Conservation (phyloP, 1,140 invertebrate genomes). For the Aphelenchoides avenae region DNA sequence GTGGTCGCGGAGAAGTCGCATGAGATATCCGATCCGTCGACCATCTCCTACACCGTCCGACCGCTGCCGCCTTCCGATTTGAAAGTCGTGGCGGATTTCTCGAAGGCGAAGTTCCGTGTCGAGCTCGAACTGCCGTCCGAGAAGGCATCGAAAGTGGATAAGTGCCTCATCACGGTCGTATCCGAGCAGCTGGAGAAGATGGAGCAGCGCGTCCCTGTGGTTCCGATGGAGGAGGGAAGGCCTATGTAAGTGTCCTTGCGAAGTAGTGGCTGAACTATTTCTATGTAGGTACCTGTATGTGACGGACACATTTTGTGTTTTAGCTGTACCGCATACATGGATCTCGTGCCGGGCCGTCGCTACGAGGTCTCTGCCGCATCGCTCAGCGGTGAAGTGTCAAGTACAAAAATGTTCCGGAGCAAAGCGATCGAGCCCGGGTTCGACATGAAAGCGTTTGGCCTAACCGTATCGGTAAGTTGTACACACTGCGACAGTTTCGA, state of each 20-base stretch:
- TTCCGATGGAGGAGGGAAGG: constrained; percentile 4
- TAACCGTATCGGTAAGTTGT: constrained; percentile 40
- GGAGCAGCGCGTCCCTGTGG: constrained; percentile 28
- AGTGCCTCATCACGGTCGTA: constrained; percentile 24
- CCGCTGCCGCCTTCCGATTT: constrained; percentile 49
- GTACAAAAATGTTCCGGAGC: constrained; percentile 45
- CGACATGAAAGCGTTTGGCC: constrained; percentile 51
- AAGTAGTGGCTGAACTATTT: no score
- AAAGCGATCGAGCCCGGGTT: constrained; percentile 52
- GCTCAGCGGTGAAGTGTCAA: constrained; percentile 28
- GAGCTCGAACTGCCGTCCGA: constrained; percentile 23
- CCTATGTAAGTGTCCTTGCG: background rate
- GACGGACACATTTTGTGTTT: constrained; percentile 17
- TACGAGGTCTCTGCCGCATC: constrained; percentile 53
- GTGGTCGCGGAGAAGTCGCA: constrained; percentile 49
- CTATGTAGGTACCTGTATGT: no score
- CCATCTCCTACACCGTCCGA: constrained; percentile 43
- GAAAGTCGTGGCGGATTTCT: constrained; percentile 46
- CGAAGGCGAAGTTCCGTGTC: constrained; percentile 38
- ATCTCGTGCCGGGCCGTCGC: constrained; percentile 37
- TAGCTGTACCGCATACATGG: constrained; percentile 11
- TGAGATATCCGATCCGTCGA: constrained; percentile 44
- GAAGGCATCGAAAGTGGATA: constrained; percentile 31
- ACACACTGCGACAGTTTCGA: background rate
- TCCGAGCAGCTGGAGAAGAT: constrained; percentile 30